Evolutionary conservation across 2,888 invertebrate genomes (phyloP), one percentile per base, ranked within the genome.

Genomic region (Pycnomerus fuliginosus): DNA sequence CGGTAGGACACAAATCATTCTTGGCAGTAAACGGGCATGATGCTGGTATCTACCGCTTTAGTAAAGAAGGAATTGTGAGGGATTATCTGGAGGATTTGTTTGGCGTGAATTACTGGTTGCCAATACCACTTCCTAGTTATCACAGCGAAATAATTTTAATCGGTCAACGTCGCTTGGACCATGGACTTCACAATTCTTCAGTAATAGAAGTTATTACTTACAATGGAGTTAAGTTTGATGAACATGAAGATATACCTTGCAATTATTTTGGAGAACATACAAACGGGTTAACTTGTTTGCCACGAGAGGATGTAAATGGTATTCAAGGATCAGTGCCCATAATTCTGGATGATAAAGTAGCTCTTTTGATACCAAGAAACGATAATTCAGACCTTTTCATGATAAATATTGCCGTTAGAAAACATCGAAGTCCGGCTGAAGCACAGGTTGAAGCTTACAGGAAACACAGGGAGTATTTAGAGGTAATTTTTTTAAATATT

Each of bases 71-170:
- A 10, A 31, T 69, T 2, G 33, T 49, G 2, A 51, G 43, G 17
- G 54, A 64, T 49, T 38, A 49, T 8, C 53, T 70, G 5, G 33
- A 44, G 0, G 58, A 68, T 28, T 54, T 69, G 11, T 53, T 64
- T 5, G 61, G 60, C 2, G 55, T 71, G 2, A 53, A 65, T 13
- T 66, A 58, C 50, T 71, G 69, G 67, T 49, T 69, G 23, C 61
- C 68, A 2, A 48, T 77, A 22, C 69, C 68, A 1, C 41, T 74
- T 1, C 57, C 67, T 35, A 74, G 70, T 2, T 74, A 73, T 44
- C 65, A 73, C 35, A 70, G 75, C 44, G 76, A 77, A 38, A 65
- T 72, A 3, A 51, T 76, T 29, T 47, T 77, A 25, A 47, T 77
- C 3, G 60, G 71, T 2, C 74, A 77, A 56, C 61, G 68, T 15